Evolutionary conservation across 2,113 vertebrate genomes (phyloP).

Genomic region (Lophius piscatorius): DNA sequence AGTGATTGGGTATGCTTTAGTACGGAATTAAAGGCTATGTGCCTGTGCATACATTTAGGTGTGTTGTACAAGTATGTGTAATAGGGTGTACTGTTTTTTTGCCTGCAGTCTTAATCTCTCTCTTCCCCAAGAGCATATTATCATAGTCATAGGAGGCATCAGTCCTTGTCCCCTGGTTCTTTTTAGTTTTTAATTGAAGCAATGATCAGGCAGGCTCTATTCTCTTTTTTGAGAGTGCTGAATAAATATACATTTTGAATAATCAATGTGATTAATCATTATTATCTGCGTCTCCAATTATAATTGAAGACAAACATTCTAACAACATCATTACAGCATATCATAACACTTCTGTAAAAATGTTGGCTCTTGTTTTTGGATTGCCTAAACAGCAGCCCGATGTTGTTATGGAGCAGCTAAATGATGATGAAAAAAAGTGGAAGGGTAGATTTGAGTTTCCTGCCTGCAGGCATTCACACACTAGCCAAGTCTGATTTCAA

Average conservation of each 20-base stretch:
- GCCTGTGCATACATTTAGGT: slow-evolving; percentile 43
- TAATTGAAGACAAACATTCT: slow-evolving; percentile 35
- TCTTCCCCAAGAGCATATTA: slow-evolving; percentile 27
- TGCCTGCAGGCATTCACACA: slow-evolving; percentile 54
- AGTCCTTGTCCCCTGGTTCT: slow-evolving; percentile 21
- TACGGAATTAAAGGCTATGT: slow-evolving; percentile 49
- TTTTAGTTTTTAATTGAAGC: slow-evolving; percentile 54
- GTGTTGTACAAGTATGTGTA: slow-evolving; percentile 36
- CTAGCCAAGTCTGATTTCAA: slow-evolving; percentile 59
- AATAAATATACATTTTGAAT: slow-evolving; percentile 28
- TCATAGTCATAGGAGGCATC: slow-evolving; percentile 57
- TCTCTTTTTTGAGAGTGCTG: no score
- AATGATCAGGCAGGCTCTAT: slow-evolving; percentile 26
- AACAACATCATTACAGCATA: slow-evolving; percentile 44
- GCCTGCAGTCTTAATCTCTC: slow-evolving; percentile 37
- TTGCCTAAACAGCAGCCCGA: slow-evolving; percentile 47
- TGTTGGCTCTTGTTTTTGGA: slow-evolving; percentile 51
- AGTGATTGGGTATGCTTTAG: slow-evolving; percentile 46
- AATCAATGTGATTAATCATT: slow-evolving; percentile 22
- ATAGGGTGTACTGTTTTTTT: slow-evolving; percentile 32
- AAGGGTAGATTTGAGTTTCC: slow-evolving; percentile 46
- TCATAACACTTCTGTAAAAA: slow-evolving; percentile 49
- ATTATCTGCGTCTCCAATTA: slow-evolving; percentile 14
- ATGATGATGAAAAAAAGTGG: slow-evolving; percentile 65
- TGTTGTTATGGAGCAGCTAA: slow-evolving; percentile 47